These are phyloP conservation scores for Eolophus roseicapilla DNA, from an alignment of 2,113 vertebrate species.

Conservation along the genomic window DNA sequence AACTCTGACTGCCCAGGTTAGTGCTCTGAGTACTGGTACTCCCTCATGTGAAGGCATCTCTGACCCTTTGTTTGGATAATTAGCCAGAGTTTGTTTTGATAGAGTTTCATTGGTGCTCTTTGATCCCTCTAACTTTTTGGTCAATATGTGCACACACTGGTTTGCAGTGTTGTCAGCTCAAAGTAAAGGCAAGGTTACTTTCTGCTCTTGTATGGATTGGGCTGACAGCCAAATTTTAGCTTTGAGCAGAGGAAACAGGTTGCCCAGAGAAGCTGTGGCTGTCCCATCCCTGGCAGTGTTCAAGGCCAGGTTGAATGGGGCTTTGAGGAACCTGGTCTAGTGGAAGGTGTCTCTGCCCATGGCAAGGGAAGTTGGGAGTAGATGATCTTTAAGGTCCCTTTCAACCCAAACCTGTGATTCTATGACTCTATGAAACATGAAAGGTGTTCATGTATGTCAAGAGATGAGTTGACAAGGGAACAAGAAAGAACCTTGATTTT, in stretches of 20 bases:
- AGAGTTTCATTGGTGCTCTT: neutral
- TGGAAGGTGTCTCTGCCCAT: neutral
- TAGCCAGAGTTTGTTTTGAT: neutral
- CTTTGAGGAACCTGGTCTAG: neutral
- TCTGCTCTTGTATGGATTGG: neutral
- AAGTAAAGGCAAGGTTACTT: neutral
- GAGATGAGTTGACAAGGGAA: neutral
- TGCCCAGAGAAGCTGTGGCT: neutral
- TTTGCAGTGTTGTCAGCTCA: neutral
- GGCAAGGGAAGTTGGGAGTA: neutral
- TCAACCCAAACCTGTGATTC: neutral
- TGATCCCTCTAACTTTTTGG: neutral
- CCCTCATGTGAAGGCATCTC: neutral
- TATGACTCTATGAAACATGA: neutral
- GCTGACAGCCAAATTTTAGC: neutral
- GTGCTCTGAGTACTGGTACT: neutral
- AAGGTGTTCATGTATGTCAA: neutral
- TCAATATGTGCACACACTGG: too few species aligned
- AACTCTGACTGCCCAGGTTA: neutral
- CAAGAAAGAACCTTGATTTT: neutral
- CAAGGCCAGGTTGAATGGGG: neutral
- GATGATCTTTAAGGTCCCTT: neutral
- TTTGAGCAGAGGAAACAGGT: neutral
- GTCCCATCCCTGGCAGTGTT: neutral
- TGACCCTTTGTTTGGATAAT: neutral